A percentile compares a stretch with the other conserved stretches of the same genome.
These are phyloP conservation scores for Dorcus hopei DNA, from an alignment of 2,888 invertebrate genomes.

Conservation along the genomic window DNA sequence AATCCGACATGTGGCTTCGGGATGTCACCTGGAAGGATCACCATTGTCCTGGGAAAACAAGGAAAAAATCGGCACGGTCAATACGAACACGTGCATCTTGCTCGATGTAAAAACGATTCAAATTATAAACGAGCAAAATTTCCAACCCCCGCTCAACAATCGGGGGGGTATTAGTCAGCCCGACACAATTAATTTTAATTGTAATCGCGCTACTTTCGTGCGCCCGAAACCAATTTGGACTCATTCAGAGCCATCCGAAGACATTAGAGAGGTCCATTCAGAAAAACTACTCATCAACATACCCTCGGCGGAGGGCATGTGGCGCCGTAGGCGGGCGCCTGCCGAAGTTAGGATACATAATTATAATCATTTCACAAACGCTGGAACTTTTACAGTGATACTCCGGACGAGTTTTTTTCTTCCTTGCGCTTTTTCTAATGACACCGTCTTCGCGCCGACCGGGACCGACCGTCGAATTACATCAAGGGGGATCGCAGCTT, in stretches of 20 bases:
- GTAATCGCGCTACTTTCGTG: slow-evolving; percentile 11
- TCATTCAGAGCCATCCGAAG: slow-evolving; percentile 21
- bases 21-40: too few species aligned
- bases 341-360: slow-evolving; percentile 41
- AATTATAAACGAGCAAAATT: neutral
- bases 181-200: slow-evolving; percentile 20
- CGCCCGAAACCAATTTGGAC: slow-evolving; percentile 17
- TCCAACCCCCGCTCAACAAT: neutral
- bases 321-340: slow-evolving; percentile 47
- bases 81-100: too few species aligned
- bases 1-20: neutral
- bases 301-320: slow-evolving; percentile 28
- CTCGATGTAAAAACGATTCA: too few species aligned
- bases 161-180: neutral
- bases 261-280: slow-evolving; percentile 19
- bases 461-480: too few species aligned
- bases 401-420: slow-evolving; percentile 4
- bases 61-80: neutral
- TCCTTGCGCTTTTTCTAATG: neutral
- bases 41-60: neutral
- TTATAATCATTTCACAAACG: slow-evolving; percentile 44
- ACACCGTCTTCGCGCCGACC: too few species aligned
- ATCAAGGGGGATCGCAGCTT: too few species aligned
- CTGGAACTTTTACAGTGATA: slow-evolving; percentile 35
- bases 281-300: slow-evolving; percentile 20